Evolutionary conservation across 2,888 invertebrate genomes (phyloP), one percentile per base, ranked within the genome.

Genomic region (Rotaria magnacalcarata): DNA sequence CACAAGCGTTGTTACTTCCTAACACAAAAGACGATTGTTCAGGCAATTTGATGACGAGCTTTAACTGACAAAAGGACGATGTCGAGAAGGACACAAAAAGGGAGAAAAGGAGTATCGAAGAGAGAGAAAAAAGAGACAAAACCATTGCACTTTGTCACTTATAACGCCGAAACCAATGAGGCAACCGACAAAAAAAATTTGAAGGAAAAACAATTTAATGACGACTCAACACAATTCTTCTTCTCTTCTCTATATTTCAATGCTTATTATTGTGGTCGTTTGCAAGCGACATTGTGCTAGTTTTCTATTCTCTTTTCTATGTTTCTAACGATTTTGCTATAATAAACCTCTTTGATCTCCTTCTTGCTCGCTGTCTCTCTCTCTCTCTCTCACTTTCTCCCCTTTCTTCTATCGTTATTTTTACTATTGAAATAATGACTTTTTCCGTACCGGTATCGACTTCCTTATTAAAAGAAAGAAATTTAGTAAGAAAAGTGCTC

Each of bases 181-280:
- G 19, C 16, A 19, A 34, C 34, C 67, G 34, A 67, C 67, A 27
- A 67, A 67, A 67, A 67, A 67, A 67, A 34, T 67, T 67, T 67
- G 16, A 67, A 67, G 67, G 34, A 34, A 67, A 67, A 67, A 67
- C 67, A 67, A 34, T 67, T 67, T 67, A 67, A 67, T 67, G 67
- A 34, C 67, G 34, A 67, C 67, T 67, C 67, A 34, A 67, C 34
- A 67, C 34, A 19, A 5, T 41, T 67, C 34, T 14, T 27, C 67
- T 67, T 34, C 3, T 34, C 21, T 27, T 67, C 34, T 34, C 34
- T 41, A 6, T 27, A 24, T 24, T 67, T 67, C 8, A 21, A 56
- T 56, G 24, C 56, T 24, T 56, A 56, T 10, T 56, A 2, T 24
- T 4, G 6, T 56, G 10, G 56, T 24, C 56, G 24, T 56, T 56